Percentiles rank a stretch among this genome's conserved stretches.
Evolutionary conservation across 2,888 invertebrate species (phyloP).

Genomic region (Melieria picta): DNA sequence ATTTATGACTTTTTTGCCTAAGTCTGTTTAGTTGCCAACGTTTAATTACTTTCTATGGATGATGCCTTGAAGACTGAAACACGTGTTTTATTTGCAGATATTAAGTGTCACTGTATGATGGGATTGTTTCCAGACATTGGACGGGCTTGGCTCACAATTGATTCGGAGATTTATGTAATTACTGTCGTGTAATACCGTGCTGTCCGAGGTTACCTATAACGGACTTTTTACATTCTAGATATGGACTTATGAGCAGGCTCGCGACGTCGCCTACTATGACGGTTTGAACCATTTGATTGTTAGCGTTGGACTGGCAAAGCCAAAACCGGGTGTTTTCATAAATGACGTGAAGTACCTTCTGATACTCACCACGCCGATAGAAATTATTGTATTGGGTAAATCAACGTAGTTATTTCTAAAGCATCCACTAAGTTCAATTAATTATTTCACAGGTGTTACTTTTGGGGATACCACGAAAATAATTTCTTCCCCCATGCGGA

Average conservation of each 20-base stretch:
- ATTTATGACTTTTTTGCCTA: neutral
- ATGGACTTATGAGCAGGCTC: conserved; percentile 96
- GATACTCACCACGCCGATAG: conserved; percentile 92
- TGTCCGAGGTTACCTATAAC: neutral
- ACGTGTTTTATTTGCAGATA: conserved; percentile 71
- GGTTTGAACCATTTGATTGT: conserved; percentile 94
- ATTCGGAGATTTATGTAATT: conserved; percentile 92
- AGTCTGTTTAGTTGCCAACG: neutral
- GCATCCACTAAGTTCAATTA: neutral
- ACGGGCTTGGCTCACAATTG: conserved; percentile 96
- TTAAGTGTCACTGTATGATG: conserved; percentile 96
- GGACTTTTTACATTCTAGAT: conserved; percentile 48
- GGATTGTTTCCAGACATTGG: conserved; percentile 96
- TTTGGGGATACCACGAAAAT: conserved; percentile 59
- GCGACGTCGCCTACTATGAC: conserved; percentile 96
- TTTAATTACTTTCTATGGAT: neutral
- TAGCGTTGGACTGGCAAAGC: conserved; percentile 89
- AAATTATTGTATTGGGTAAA: conserved; percentile 74
- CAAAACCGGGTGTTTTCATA: conserved; percentile 89
- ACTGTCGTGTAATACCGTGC: neutral
- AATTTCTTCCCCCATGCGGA: conserved; percentile 53
- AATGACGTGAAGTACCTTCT: conserved; percentile 90
- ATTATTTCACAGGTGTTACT: conserved; percentile 54
- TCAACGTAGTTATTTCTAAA: neutral
- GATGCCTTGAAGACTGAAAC: neutral